Base-by-base conservation (phyloP, 2,113 vertebrate genomes). In the Chaenogobius annularis region DNA sequence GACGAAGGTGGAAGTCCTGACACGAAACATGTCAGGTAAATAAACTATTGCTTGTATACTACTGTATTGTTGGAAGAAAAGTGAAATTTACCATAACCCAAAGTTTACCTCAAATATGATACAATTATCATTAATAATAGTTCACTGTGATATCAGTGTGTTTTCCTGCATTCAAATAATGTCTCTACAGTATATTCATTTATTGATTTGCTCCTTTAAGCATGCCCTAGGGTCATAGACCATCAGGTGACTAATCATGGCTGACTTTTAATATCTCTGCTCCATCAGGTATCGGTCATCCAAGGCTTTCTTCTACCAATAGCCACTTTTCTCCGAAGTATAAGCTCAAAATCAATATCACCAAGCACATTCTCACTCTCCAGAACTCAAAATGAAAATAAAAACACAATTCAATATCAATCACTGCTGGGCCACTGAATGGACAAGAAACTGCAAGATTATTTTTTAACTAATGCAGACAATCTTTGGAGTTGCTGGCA, bases 271-370 rank as follows among this genome's bases (percentile, higher is more conserved):
- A 85, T 88, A 81, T 86, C 74, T 76, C 69, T 74, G 82, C 73
- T 79, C 72, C 68, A 75, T 84, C 79, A 83, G 78, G 81, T 80
- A 79, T 77, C 72, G 59, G 77, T 82, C 83, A 76, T 73, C 68
- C 75, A 14, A 31, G 74, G 74, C 70, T 76, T 46, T 66, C 71
- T 79, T 69, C 69, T 54, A 74, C 81, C 85, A 68, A 80, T 85
- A 83, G 71, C 44, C 44, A 37, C 35, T 43, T 72, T 61, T 77
- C 75, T 76, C 75, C 78, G 80, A 79, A 82, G 82, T 72, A 78
- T 80, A 73, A 86, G 77, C 85, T 81, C 13, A 61, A n/a, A 74
- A 90, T 91, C 90, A 78, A 89, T 89, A 85, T 76, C 73, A 55
- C 50, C 76, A 83, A 85, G 83, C 81, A 82, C 85, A 83, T 82